Base-by-base conservation (phyloP, 1,140 invertebrate genomes). In the Psix sp. region DNA sequence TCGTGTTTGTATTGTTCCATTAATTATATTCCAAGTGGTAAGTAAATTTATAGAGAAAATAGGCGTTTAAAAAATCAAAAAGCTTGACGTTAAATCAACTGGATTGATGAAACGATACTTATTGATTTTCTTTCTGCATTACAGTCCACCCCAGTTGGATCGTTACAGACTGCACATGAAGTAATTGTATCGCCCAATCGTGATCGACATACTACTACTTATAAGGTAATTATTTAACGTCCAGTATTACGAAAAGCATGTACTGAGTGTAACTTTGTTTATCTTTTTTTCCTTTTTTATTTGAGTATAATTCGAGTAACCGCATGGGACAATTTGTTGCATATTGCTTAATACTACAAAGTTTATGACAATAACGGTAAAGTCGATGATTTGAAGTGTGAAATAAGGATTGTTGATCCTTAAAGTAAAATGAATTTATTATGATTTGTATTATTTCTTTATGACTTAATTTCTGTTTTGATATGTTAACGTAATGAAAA, bases 121-220 rank as follows among this genome's bases (percentile, higher is more conserved):
- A 57, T 65, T 15, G 39, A 40, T 35, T 68, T 77, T 77, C 29
- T 80, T 81, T 75, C 73, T 82, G 77, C 77, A 79, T 89, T 89
- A 45, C 90, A 96, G 95, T 96, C 95, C 65, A 96, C 95, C 52
- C 95, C 95, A 49, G 94, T 96, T 79, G 94, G 94, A 80, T 96
- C 95, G 38, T 88, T 96, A 77, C 94, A 95, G 88, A 95, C 94
- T 68, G 93, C 92, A 77, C 94, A 96, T 82, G 95, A 96, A 88
- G 92, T 95, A 51, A 91, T 96, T 56, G 93, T 95, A 76, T 96
- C 95, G 78, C 95, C 95, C 59, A 95, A 94, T 88, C 91, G 94
- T 82, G 94, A 95, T 88, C 89, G 93, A 84, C 92, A 94, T 88
- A 91, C 92, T 80, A 87, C 91, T 75, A 91, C 91, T 83, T 91